Percentiles rank a stretch among this genome's conserved stretches.
Conservation (phyloP, 2,113 vertebrate species). For the Isichthys henryi region DNA sequence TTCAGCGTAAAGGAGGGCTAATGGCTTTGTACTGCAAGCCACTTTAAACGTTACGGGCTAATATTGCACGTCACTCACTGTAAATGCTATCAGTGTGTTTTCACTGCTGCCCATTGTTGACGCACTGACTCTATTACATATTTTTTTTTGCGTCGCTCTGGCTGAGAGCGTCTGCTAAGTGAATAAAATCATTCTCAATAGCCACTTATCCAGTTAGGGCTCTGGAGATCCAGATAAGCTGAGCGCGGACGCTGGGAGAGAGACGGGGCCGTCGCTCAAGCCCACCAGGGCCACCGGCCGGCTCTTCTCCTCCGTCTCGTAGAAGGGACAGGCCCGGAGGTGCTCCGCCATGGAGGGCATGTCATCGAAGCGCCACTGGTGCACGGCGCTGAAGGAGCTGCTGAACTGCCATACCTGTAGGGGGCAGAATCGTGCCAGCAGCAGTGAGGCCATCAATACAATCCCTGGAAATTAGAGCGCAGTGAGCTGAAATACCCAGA, state of each 20-base stretch:
- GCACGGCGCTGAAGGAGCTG: constrained; percentile 72
- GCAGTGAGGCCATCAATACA: not conserved
- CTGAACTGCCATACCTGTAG: constrained; percentile 80
- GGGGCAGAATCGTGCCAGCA: constrained; percentile 2
- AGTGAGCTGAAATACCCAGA: not conserved
- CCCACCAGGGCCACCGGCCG: constrained; percentile 71
- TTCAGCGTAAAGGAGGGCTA: not conserved
- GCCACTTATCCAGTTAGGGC: not conserved
- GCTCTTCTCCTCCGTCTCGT: constrained; percentile 58
- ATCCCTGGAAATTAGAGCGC: not conserved
- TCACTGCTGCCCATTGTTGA: not conserved
- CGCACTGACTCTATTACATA: not conserved
- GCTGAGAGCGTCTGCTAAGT: not conserved
- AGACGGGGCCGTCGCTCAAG: constrained; percentile 52
- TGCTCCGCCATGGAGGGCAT: constrained; percentile 73
- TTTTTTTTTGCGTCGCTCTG: not conserved
- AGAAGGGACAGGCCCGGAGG: constrained; percentile 77
- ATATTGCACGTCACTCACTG: not conserved
- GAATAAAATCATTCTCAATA: not conserved
- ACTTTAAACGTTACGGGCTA: not conserved
- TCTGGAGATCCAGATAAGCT: constrained; percentile 7
- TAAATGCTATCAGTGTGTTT: not conserved
- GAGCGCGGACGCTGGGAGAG: constrained; percentile 35
- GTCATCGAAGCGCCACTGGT: constrained; percentile 63
- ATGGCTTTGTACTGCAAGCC: not conserved